These are phyloP conservation scores for Drosophila nannoptera DNA, from an alignment of 1,140 invertebrate species.

Conservation along the genomic window DNA sequence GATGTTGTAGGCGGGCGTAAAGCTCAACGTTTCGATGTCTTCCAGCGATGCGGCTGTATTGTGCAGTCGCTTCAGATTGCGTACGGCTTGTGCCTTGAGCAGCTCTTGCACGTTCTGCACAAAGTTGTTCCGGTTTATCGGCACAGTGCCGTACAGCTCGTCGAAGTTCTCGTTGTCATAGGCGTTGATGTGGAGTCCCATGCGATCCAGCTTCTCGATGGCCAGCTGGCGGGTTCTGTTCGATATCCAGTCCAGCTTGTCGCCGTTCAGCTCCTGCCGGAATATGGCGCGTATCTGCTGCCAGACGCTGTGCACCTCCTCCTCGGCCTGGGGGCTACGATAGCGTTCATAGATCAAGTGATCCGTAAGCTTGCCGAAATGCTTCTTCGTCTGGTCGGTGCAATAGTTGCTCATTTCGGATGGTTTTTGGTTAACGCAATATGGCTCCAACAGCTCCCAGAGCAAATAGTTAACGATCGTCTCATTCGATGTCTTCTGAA, in stretches of 20 bases:
- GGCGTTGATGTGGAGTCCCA: conserved; percentile 61
- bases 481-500: conserved; percentile 24
- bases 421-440: conserved; percentile 14
- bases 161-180: conserved; percentile 60
- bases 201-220: conserved; percentile 57
- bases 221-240: conserved; percentile 53
- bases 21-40: conserved; percentile 29
- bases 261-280: conserved; percentile 47
- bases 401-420: conserved; percentile 43
- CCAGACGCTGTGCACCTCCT: conserved; percentile 57
- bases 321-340: conserved; percentile 39
- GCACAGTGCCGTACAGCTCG: conserved; percentile 35
- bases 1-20: conserved; percentile 55
- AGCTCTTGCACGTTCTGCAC: conserved; percentile 60
- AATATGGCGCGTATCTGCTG: conserved; percentile 48
- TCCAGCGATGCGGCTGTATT: conserved; percentile 24
- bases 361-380: conserved; percentile 57
- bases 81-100: conserved; percentile 20
- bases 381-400: conserved; percentile 45
- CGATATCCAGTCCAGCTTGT: conserved; percentile 66
- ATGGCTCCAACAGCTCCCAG: conserved; percentile 57
- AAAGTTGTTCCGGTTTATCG: conserved; percentile 50
- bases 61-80: conserved; percentile 11
- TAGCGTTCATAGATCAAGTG: conserved; percentile 57
- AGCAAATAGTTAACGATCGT: conserved; percentile 54